Evolutionary conservation across 2,888 invertebrate species (phyloP).

Genomic region (Lydus trimaculatus): DNA sequence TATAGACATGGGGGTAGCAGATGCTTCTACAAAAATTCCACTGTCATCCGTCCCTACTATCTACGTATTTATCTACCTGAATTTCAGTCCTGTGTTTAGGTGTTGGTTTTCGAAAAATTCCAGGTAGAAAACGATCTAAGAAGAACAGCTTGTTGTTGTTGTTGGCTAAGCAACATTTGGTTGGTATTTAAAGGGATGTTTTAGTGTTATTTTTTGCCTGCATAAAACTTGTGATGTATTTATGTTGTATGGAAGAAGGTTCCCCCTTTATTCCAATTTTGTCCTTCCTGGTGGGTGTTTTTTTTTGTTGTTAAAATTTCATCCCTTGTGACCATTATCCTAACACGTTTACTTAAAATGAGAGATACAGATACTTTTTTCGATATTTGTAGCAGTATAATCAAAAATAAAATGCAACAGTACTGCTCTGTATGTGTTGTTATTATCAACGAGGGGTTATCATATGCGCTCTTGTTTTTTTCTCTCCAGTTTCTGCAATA

Average conservation of each 20-base stretch:
- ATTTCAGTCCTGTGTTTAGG: slow-evolving; percentile 6
- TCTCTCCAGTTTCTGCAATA: neutral
- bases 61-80: slow-evolving; percentile 3
- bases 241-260: neutral
- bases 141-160: neutral
- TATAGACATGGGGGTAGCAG: slow-evolving; percentile 14
- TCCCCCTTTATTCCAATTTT: neutral
- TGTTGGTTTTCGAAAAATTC: slow-evolving; percentile 23
- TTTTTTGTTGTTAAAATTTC: neutral
- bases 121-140: slow-evolving; percentile 21
- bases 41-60: slow-evolving; percentile 13
- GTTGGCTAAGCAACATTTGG: slow-evolving; percentile 20
- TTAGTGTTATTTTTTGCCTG: neutral
- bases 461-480: slow-evolving; percentile 2
- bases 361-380: neutral
- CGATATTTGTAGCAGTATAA: neutral
- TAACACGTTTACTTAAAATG: neutral
- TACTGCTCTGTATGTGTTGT: neutral
- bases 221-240: neutral
- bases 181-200: slow-evolving; percentile 8
- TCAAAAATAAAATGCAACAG: neutral
- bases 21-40: slow-evolving; percentile 20
- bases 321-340: neutral
- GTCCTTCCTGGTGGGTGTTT: neutral
- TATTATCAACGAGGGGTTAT: neutral